These are phyloP conservation scores for Dendroctonus valens DNA, from an alignment of 1,140 invertebrate genomes.

Conservation along the genomic window DNA sequence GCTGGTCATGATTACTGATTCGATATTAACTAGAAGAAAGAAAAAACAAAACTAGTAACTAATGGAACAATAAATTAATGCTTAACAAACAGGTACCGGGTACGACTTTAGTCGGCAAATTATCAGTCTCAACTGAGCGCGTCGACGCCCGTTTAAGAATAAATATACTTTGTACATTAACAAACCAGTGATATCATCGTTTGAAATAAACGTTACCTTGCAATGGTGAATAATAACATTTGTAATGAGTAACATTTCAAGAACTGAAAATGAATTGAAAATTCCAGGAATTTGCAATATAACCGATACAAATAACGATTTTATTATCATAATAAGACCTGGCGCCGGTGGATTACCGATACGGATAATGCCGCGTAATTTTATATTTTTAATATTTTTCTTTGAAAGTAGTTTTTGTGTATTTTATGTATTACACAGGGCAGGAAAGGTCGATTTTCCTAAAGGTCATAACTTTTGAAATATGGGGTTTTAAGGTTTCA, in stretches of 20 bases:
- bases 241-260: background rate
- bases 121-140: slow-evolving; percentile 25
- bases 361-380: too few relatives aligned
- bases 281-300: too few relatives aligned
- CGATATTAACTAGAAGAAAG: slow-evolving; percentile 34
- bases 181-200: slow-evolving; percentile 35
- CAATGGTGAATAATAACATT: slow-evolving; percentile 28
- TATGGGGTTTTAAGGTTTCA: too few relatives aligned
- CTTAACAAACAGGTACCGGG: slow-evolving; percentile 20
- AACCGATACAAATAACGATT: too few relatives aligned
- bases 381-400: too few relatives aligned
- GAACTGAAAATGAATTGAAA: slow-evolving; percentile 33
- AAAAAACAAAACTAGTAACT: slow-evolving; percentile 23
- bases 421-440: too few relatives aligned
- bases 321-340: too few relatives aligned
- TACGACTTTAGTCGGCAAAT: slow-evolving; percentile 14
- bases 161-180: slow-evolving; percentile 30
- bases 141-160: slow-evolving; percentile 15
- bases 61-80: slow-evolving; percentile 15
- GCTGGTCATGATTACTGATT: slow-evolving; percentile 43
- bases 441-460: too few relatives aligned
- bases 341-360: too few relatives aligned
- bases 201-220: slow-evolving; percentile 37
- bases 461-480: too few relatives aligned
- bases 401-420: too few relatives aligned